A percentile compares a stretch with the other conserved stretches of the same genome.
phyloP scores from a whole-genome alignment of 1,140 invertebrate genomes.

The Drosophila pseudoananassae region DNA sequence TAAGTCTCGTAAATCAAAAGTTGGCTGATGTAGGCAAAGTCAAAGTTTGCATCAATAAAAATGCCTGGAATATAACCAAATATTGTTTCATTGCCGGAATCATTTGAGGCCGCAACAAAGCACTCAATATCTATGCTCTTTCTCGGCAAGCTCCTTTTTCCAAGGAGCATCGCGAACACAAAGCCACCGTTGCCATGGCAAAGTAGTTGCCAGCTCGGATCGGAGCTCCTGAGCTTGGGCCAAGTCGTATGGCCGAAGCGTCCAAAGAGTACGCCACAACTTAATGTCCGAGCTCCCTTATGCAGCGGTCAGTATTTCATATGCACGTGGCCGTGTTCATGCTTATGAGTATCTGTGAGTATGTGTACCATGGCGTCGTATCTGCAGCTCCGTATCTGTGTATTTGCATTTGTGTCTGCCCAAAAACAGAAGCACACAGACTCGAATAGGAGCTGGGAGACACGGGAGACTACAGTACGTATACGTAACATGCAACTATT shows the following conservation, averaged over 20 bases:
- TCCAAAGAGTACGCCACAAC: slow-evolving; percentile 28
- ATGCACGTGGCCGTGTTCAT: slow-evolving; percentile 54
- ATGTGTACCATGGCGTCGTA: slow-evolving; percentile 9
- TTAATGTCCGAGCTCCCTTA: slow-evolving; percentile 53
- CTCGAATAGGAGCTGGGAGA: neutral
- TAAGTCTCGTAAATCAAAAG: no score
- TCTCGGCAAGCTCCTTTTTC: slow-evolving; percentile 12
- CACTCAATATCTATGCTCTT: slow-evolving; percentile 21
- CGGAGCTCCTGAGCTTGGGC: slow-evolving; percentile 14
- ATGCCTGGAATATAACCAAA: no score
- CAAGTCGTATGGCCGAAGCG: slow-evolving; percentile 17
- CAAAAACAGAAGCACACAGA: slow-evolving; percentile 23
- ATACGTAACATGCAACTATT: slow-evolving; percentile 74
- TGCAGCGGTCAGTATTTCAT: slow-evolving; percentile 74
- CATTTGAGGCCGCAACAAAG: slow-evolving; percentile 20
- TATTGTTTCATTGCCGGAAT: neutral
- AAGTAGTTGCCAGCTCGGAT: slow-evolving; percentile 11
- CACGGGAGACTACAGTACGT: slow-evolving; percentile 58
- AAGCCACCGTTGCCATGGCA: slow-evolving; percentile 26
- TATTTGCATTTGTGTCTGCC: slow-evolving; percentile 67
- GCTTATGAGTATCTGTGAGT: slow-evolving; percentile 36
- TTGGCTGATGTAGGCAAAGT: no score
- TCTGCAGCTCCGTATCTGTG: slow-evolving; percentile 28
- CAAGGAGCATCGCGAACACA: slow-evolving; percentile 10
- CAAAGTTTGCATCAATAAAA: no score